Conservation (phyloP, 2,113 vertebrate genomes). For the Muntiacus muntjak region DNA sequence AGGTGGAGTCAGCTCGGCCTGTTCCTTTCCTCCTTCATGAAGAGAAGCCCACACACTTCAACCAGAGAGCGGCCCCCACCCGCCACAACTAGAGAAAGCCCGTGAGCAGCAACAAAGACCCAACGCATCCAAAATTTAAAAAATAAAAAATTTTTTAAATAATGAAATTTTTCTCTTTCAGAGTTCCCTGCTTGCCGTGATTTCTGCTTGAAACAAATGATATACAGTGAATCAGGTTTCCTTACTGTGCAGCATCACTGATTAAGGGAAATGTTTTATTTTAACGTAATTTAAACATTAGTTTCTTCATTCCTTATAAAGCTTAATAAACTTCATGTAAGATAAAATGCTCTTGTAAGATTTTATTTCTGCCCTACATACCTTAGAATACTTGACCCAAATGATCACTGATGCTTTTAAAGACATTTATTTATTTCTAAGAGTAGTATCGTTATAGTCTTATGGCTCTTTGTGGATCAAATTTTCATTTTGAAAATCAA, state of each 20-base stretch:
- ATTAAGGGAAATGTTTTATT: neutral
- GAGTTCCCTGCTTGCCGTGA: neutral
- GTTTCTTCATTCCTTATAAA: neutral
- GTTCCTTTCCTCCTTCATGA: neutral
- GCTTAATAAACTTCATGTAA: neutral
- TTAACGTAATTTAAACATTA: neutral
- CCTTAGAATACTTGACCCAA: neutral
- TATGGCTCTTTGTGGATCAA: neutral
- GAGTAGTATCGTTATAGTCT: neutral
- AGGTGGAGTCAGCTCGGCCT: neutral
- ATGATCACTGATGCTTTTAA: neutral
- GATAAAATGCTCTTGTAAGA: neutral
- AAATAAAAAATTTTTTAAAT: neutral
- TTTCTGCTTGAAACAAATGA: neutral
- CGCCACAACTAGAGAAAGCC: neutral
- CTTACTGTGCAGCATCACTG: neutral
- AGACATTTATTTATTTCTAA: neutral
- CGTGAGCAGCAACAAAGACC: neutral
- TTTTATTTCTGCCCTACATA: neutral
- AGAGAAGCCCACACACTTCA: neutral
- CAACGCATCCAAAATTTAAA: neutral
- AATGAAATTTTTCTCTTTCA: neutral
- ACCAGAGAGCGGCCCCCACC: neutral
- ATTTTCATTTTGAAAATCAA: conserved; percentile 45
- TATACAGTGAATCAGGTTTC: neutral